Evolutionary conservation across 2,797 vertebrate genomes (phyloP), one percentile per base, ranked within the genome.

Genomic region (Champsocephalus esox): DNA sequence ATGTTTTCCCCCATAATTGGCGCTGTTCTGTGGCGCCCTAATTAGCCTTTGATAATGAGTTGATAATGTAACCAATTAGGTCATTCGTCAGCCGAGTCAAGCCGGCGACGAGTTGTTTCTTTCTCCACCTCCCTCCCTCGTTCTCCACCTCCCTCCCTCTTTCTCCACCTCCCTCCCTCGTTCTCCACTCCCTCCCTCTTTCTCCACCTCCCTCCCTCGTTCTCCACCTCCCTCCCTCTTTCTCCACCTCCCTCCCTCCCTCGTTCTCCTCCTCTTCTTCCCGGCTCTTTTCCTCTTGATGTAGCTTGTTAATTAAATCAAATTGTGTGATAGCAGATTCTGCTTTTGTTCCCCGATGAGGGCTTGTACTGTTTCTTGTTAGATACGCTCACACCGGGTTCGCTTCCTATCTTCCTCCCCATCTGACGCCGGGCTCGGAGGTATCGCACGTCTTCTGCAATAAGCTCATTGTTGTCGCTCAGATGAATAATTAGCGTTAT

Each of bases 231-330:
- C 19, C 19, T 19, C 19, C 19, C 19, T 19, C 19, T 38, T 32
- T 32, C 59, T 45, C 21, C 17, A 13, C 58, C 61, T 43, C 66
- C 74, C 70, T 43, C 66, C 74, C 70, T 50, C 75, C 66, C 16
- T 50, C 48, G 48, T 78, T 57, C 24, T 69, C 51, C 4, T 65
- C 70, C 19, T 70, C 52, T 66, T 66, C 70, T 73, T 82, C 38
- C 19, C 56, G 63, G 48, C 45, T 82, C 49, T 74, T 72, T 78
- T 66, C 63, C 77, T 87, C 94, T 95, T 95, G 88, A 95, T 95
- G 95, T 93, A 90, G 92, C 87, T 90, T 92, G 94, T 92, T 95
- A 94, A 96, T 96, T 95, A 95, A 95, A 96, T 95, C 91, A 92
- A 94, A 94, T 90, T 73, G 89, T 94, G 91, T 89, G 90, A 94